Evolutionary conservation across 2,113 vertebrate genomes (phyloP).

Genomic region (Sebastes schlegelii): DNA sequence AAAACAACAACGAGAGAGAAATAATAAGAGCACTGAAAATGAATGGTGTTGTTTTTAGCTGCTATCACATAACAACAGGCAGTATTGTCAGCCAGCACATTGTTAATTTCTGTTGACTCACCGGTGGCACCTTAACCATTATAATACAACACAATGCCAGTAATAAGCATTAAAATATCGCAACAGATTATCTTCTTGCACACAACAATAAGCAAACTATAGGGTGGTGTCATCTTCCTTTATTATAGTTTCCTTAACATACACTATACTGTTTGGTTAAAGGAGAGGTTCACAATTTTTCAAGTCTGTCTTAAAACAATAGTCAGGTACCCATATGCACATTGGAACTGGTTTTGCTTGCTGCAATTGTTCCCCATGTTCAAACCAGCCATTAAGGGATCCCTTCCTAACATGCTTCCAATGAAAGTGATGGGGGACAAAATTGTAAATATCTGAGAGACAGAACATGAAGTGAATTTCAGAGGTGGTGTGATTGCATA

Average conservation of each 20-base stretch:
- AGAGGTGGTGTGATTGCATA: too few species aligned
- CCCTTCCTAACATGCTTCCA: background rate
- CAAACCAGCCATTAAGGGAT: background rate
- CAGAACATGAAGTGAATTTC: background rate
- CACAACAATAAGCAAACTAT: constrained; percentile 3
- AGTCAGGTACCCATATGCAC: background rate
- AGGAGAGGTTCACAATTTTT: background rate
- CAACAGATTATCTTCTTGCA: background rate
- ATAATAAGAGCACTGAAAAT: constrained; percentile 24
- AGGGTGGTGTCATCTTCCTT: background rate
- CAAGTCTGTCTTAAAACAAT: background rate
- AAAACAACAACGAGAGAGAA: background rate
- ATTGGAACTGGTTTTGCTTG: background rate
- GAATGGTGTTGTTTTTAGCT: constrained; percentile 11
- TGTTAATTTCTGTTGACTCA: constrained; percentile 15
- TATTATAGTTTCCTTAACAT: background rate
- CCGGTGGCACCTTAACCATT: background rate
- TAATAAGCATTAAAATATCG: constrained; percentile 5
- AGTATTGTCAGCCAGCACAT: constrained; percentile 12
- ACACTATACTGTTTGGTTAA: background rate
- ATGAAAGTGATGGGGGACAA: background rate
- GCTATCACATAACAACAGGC: constrained; percentile 34
- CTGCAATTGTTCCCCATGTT: background rate
- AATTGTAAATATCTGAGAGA: background rate
- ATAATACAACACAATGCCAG: background rate